Evolutionary conservation across 2,888 invertebrate species (phyloP).

Genomic region (Conomelus anceps): DNA sequence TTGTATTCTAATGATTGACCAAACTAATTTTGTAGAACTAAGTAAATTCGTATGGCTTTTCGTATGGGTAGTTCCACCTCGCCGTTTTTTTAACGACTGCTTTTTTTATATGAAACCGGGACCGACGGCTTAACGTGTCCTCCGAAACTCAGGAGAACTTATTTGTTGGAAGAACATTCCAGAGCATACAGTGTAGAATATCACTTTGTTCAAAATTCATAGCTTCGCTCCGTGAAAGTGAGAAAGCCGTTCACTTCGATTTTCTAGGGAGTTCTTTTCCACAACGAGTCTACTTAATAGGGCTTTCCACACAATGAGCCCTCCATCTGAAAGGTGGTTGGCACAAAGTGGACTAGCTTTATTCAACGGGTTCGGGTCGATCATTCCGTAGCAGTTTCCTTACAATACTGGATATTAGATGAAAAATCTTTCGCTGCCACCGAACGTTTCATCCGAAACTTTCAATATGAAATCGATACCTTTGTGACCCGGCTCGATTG

Average conservation of each 20-base stretch:
- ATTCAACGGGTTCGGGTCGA: not conserved
- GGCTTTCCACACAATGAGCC: not conserved
- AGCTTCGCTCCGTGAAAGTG: not conserved
- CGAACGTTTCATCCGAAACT: not conserved
- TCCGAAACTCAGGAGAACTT: too few relatives aligned
- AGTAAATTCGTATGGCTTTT: too few relatives aligned
- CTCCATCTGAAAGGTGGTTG: not conserved
- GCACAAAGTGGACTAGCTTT: not conserved
- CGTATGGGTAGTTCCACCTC: too few relatives aligned
- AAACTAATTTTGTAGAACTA: too few relatives aligned
- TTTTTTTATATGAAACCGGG: too few relatives aligned
- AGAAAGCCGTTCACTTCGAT: not conserved
- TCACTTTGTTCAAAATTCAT: not conserved
- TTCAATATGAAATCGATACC: not conserved
- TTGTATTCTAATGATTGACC: too few relatives aligned
- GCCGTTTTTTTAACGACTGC: too few relatives aligned
- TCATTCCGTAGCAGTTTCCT: too few relatives aligned
- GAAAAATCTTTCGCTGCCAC: not conserved
- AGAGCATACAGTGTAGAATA: not conserved
- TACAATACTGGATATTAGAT: not conserved
- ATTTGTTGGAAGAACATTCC: too few relatives aligned
- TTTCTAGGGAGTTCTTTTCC: not conserved
- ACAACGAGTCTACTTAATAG: not conserved
- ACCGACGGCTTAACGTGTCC: too few relatives aligned
- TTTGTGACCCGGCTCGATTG: not conserved